phyloP scores from a whole-genome alignment of 2,113 vertebrate species.

The Delphinus delphis region DNA sequence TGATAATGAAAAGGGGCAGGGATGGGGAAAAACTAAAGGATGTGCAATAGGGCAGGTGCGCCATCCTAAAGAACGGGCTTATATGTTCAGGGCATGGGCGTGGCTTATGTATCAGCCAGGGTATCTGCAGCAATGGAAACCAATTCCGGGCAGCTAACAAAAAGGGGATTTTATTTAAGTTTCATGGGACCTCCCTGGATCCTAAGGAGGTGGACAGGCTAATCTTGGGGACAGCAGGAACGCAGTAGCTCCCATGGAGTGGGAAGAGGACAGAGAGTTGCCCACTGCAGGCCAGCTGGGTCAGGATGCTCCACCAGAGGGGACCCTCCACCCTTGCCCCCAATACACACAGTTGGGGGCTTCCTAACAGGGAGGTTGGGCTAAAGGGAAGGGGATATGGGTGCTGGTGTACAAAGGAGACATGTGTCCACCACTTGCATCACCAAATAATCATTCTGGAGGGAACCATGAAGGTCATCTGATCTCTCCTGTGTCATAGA shows the following conservation, averaged over 20 bases:
- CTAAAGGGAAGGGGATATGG: background rate
- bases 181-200: no score
- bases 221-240: background rate
- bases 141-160: background rate
- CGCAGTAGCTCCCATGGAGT: background rate
- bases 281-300: background rate
- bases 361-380: background rate
- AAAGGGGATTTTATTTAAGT: background rate
- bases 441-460: background rate
- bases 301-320: background rate
- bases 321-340: background rate
- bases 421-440: no score
- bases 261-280: background rate
- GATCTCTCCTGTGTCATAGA: background rate
- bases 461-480: background rate
- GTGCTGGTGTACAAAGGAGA: background rate
- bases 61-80: background rate
- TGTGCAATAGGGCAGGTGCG: rapidly evolving
- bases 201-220: background rate
- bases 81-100: rapidly evolving
- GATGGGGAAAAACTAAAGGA: background rate
- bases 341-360: background rate
- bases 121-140: background rate
- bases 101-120: background rate
- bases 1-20: background rate